A percentile compares a stretch with the other conserved stretches of the same genome.
These are phyloP conservation scores for Calameuta filiformis DNA, from an alignment of 2,888 invertebrate species.

Conservation along the genomic window DNA sequence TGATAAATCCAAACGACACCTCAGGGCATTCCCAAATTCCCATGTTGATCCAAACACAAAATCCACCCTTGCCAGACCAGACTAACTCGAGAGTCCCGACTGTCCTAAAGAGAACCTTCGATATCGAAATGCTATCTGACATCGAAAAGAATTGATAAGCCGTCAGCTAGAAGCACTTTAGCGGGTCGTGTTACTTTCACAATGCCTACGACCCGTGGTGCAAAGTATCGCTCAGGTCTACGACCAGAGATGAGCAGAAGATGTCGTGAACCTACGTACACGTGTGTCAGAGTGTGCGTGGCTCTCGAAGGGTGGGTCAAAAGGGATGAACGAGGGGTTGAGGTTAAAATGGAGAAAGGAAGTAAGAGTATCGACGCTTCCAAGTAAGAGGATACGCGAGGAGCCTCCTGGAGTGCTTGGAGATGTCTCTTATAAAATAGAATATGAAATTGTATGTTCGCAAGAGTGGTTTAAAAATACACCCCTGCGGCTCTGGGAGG, in stretches of 20 bases:
- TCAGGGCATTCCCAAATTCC: not conserved
- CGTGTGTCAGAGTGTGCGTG: not conserved
- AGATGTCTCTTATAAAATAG: constrained; percentile 62
- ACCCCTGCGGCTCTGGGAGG: constrained; percentile 29
- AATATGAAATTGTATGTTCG: constrained; percentile 65
- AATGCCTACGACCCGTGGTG: constrained; percentile 21
- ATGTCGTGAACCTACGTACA: constrained; percentile 7
- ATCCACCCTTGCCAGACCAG: not conserved
- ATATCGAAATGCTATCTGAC: constrained; percentile 28
- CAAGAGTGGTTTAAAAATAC: constrained; percentile 65
- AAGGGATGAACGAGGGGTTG: constrained; percentile 4
- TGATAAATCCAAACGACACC: not conserved
- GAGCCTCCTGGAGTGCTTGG: constrained; percentile 31
- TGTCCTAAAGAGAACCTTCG: constrained; percentile 7
- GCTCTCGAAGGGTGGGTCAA: not conserved
- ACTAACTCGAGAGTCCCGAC: not conserved
- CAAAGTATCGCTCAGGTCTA: constrained; percentile 6
- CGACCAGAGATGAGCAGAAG: constrained; percentile 16
- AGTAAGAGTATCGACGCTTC: constrained; percentile 25
- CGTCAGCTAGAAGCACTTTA: constrained; percentile 37
- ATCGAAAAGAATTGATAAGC: constrained; percentile 38
- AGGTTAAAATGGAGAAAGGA: constrained; percentile 14
- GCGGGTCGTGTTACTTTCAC: constrained; percentile 32
- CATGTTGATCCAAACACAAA: not conserved
- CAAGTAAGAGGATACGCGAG: constrained; percentile 28